phyloP scores from a whole-genome alignment of 2,113 vertebrate genomes.

The Osmerus eperlanus region DNA sequence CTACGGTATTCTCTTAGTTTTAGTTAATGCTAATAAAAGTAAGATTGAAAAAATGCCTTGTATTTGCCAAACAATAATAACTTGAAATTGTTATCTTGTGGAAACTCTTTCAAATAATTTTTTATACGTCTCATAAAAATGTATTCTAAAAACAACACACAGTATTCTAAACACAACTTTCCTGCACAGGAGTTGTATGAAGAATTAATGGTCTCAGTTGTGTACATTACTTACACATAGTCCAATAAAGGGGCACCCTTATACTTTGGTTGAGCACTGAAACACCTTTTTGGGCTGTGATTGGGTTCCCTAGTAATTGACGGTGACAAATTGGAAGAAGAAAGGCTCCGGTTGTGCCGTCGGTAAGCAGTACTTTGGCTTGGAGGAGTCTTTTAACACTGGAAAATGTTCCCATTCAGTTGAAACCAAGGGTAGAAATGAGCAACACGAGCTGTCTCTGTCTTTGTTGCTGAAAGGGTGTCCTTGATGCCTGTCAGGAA shows the following conservation, averaged over 20 bases:
- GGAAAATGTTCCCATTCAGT: slow-evolving; percentile 20
- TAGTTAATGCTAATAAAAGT: neutral
- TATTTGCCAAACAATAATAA: neutral
- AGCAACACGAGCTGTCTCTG: neutral
- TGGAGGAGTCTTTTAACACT: slow-evolving; percentile 1
- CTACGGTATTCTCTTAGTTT: neutral
- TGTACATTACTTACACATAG: too few relatives aligned
- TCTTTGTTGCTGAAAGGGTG: slow-evolving; percentile 10
- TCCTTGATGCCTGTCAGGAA: slow-evolving; percentile 1
- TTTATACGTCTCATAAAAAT: too few relatives aligned
- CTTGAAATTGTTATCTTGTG: neutral
- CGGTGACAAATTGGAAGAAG: too few relatives aligned
- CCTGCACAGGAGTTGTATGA: neutral
- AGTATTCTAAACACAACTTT: neutral
- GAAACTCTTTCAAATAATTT: too few relatives aligned
- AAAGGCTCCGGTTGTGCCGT: neutral
- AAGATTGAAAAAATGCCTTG: neutral
- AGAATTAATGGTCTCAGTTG: neutral
- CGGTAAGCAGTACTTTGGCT: neutral
- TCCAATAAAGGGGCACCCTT: neutral
- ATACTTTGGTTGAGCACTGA: neutral
- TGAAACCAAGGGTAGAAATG: slow-evolving; percentile 6
- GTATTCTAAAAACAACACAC: too few relatives aligned
- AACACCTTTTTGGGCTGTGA: neutral
- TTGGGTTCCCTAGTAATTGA: neutral